Base-by-base conservation (phyloP, 2,113 vertebrate species). In the Bos taurus region DNA sequence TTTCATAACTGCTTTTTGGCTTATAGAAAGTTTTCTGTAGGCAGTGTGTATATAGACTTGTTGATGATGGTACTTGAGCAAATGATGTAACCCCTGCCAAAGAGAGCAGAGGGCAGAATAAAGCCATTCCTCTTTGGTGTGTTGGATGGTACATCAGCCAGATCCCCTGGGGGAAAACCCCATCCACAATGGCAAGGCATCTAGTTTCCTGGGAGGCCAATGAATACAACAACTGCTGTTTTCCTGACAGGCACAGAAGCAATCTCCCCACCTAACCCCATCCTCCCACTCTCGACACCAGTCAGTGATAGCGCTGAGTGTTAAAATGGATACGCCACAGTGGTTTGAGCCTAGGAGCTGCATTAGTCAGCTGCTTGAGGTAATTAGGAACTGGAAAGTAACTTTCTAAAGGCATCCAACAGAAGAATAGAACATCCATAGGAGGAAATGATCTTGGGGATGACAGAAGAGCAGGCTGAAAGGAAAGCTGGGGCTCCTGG, bases 81-180 rank as follows among this genome's bases (percentile, higher is more conserved):
- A 94, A 83, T 50, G 92, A 88, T 92, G 19, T 62, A 95, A 86
- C n/a, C n/a, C 30, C 48, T 97, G 94, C 91, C 86, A 91, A 95
- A 90, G 64, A 95, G 78, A 93, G 56, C 26, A 89, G 88, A 86
- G 96, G 87, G 91, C 81, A 90, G 64, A 96, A 92, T 59, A 97
- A 97, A 97, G 88, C 64, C 96, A 59, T 89, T 98, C 90, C 96
- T 98, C 90, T 98, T 97, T 85, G 81, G 59, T 59, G 19, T 8
- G 19, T 33, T 96, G 48, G 21, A 84, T 89, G 87, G 95, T 9
- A 71, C 96, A 67, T 97, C 83, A 57, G 67, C 91, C 74, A 84
- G 59, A 85, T 91, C 60, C 59, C 62, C 96, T 33, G 11, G 77
- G 96, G 97, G 95, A 84, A 98, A 97, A 95, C 94, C 95, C 95